These are phyloP conservation scores for Morone chrysops DNA, from an alignment of 2,113 vertebrate species.

Conservation along the genomic window DNA sequence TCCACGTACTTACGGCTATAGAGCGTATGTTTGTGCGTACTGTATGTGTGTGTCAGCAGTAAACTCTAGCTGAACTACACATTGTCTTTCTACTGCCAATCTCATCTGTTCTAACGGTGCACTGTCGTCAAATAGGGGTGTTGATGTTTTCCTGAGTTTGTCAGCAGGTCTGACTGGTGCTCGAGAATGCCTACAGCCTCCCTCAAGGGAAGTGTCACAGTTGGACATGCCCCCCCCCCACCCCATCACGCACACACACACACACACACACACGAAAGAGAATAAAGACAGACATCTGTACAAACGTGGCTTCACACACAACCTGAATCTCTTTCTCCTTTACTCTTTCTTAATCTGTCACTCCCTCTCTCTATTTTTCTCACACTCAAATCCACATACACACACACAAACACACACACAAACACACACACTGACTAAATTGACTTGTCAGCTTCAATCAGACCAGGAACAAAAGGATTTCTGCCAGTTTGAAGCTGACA, in stretches of 20 bases:
- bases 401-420: slow-evolving; percentile 26
- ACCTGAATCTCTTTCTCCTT: slow-evolving; percentile 48
- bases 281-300: slow-evolving; percentile 38
- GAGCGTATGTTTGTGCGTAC: neutral
- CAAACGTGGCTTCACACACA: slow-evolving; percentile 35
- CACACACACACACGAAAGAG: slow-evolving; percentile 26
- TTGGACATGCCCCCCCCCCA: slow-evolving; percentile 47
- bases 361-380: slow-evolving; percentile 48
- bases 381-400: slow-evolving; percentile 33
- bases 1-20: slow-evolving; percentile 24
- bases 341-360: slow-evolving; percentile 63
- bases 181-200: slow-evolving; percentile 50
- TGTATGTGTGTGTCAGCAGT: slow-evolving; percentile 46
- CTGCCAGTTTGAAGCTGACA: slow-evolving; percentile 80
- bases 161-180: slow-evolving; percentile 72
- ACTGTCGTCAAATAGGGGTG: slow-evolving; percentile 51
- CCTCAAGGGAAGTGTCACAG: slow-evolving; percentile 64
- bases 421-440: slow-evolving; percentile 73
- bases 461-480: slow-evolving; percentile 79
- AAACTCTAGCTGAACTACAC: slow-evolving; percentile 76
- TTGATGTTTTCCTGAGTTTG: slow-evolving; percentile 70
- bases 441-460: slow-evolving; percentile 85
- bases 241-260: slow-evolving; percentile 13
- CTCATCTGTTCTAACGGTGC: slow-evolving; percentile 43
- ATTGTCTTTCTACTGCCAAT: slow-evolving; percentile 69